Percentiles rank a stretch among this genome's conserved stretches.
These are phyloP conservation scores for Neoascia interrupta DNA, from an alignment of 2,888 invertebrate species.

Conservation along the genomic window DNA sequence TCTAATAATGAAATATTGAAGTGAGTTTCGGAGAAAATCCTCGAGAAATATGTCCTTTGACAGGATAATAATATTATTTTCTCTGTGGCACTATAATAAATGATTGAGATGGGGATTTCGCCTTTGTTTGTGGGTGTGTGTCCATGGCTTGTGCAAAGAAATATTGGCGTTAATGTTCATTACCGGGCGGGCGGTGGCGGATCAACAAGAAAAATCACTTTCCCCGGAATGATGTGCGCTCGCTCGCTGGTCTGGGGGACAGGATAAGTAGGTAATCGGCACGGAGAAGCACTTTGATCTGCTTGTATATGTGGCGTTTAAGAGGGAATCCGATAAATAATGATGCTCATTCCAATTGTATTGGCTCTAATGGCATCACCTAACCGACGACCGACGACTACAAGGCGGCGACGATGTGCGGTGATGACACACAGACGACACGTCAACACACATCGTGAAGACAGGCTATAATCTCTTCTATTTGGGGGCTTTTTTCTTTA, in stretches of 20 bases:
- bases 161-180: conserved; percentile 68
- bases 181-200: conserved; percentile 53
- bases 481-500: conserved; percentile 15
- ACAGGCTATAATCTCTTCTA: conserved; percentile 6
- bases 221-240: conserved; percentile 54
- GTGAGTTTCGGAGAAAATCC: conserved; percentile 62
- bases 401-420: conserved; percentile 38
- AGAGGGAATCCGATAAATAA: conserved; percentile 66
- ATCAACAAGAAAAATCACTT: conserved; percentile 70
- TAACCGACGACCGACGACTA: conserved; percentile 2
- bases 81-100: conserved; percentile 66
- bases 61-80: conserved; percentile 69
- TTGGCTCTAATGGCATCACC: conserved; percentile 64
- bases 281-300: conserved; percentile 68
- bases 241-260: conserved; percentile 28
- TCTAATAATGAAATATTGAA: conserved; percentile 69
- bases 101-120: conserved; percentile 63
- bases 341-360: conserved; percentile 66
- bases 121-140: conserved; percentile 1
- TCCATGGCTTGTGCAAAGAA: conserved; percentile 31
- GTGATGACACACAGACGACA: conserved; percentile 31
- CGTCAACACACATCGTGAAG: background rate
- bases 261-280: conserved; percentile 68
- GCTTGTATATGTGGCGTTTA: conserved; percentile 45
- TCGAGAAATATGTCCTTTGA: conserved; percentile 69